These are phyloP conservation scores for Alfaro cultratus DNA, from an alignment of 2,797 vertebrate genomes.

Conservation along the genomic window DNA sequence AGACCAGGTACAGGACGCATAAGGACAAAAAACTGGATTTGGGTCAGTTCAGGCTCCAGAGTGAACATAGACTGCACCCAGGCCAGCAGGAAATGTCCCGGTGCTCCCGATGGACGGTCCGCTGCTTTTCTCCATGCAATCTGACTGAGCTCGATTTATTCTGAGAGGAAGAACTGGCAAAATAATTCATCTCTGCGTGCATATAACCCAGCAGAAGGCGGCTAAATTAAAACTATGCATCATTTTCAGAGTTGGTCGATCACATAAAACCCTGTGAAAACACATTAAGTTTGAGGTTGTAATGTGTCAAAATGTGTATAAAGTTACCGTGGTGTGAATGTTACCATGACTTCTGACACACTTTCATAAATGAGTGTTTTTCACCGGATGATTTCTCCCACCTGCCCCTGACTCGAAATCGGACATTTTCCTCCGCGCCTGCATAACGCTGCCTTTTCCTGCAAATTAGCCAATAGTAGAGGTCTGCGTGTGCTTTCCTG, in stretches of 20 bases:
- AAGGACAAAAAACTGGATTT: too few relatives aligned
- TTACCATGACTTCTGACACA: neutral
- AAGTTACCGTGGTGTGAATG: neutral
- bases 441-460: slow-evolving; percentile 30
- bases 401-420: slow-evolving; percentile 51
- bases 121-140: neutral
- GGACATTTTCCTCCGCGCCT: slow-evolving; percentile 62
- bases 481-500: slow-evolving; percentile 24
- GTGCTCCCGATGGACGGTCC: too few relatives aligned
- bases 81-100: too few relatives aligned
- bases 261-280: neutral
- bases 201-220: neutral
- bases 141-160: neutral
- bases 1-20: too few relatives aligned
- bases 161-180: neutral
- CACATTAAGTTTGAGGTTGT: neutral
- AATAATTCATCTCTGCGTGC: neutral
- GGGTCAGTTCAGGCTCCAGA: too few relatives aligned
- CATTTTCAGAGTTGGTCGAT: neutral
- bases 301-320: neutral
- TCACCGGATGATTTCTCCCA: slow-evolving; percentile 20
- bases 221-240: neutral
- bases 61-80: too few relatives aligned
- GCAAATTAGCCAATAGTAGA: slow-evolving; percentile 30
- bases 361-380: slow-evolving; percentile 3